Evolutionary conservation across 2,888 invertebrate genomes (phyloP), one percentile per base, ranked within the genome.

Genomic region (Galerucella pusilla): DNA sequence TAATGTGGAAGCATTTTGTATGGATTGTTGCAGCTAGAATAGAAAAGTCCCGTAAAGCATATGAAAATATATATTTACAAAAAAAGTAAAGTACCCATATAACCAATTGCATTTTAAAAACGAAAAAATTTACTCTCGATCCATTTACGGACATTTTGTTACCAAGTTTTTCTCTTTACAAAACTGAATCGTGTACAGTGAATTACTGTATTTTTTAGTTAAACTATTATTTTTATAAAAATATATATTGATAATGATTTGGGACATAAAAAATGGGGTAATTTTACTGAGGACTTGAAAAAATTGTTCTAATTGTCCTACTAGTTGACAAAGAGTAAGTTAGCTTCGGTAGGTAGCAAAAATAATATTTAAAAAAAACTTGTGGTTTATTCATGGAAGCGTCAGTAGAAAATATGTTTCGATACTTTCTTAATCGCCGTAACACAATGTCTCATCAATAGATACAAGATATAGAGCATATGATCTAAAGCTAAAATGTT

Each of bases 1-100:
- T 78, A 84, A 85, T 80, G 83, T 85, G 86, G 86, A 86, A 86
- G 86, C 86, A 85, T 85, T 83, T 83, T 82, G 84, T 83, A 84
- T 84, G 84, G 83, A 82, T 84, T 83, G 82, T 84, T 84, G 84
- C 83, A 80, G 83, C 82, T 83, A 82, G 80, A 79, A 75, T 84
- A 83, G 66, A 81, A 80, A 81, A 81, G 81, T 83, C 85, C 85
- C 84, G 83, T 83, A 85, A 65, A 85, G 85, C 85, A 83, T 82
- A 83, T 80, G 81, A 82, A 81, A 81, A 81, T 80, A 81, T 81
- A 73, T 82, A 84, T 84, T 80, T 85, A 83, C 82, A 83, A 78
- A 80, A 75, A 78, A 77, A 82, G 74, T 69, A 73, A 83, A 82
- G 79, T 82, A 82, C 85, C 85, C 85, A 82, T 82, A 80, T 79